phyloP scores from a whole-genome alignment of 2,797 vertebrate genomes.

The Gymnocypris eckloni region DNA sequence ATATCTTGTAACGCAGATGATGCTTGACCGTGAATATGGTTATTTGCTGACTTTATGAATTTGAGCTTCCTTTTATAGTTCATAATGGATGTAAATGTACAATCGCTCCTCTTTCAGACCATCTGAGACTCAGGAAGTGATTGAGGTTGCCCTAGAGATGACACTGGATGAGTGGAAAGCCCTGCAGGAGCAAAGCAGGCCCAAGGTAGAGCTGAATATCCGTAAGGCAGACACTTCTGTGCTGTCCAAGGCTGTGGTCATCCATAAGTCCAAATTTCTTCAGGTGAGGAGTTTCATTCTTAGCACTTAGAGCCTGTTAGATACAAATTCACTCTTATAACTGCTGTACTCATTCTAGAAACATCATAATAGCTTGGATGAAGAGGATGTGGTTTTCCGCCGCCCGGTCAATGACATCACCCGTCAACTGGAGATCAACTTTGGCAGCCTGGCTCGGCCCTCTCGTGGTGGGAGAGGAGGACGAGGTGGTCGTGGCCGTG shows the following conservation, averaged over 20 bases:
- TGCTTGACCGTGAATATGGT: background rate
- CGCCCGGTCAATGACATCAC: constrained; percentile 97
- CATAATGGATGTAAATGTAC: background rate
- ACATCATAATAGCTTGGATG: constrained; percentile 72
- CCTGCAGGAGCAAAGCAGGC: constrained; percentile 86
- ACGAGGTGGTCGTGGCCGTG: constrained; percentile 68
- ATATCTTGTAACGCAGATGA: background rate
- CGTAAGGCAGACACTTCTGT: constrained; percentile 88
- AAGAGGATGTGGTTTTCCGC: constrained; percentile 87
- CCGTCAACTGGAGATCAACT: constrained; percentile 95
- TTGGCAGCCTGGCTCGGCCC: constrained; percentile 91
- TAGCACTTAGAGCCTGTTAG: background rate
- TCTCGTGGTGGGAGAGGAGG: constrained; percentile 87
- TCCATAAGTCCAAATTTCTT: constrained; percentile 88
- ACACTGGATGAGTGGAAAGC: constrained; percentile 95
- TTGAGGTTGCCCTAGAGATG: constrained; percentile 91
- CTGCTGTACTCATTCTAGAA: constrained; percentile 58
- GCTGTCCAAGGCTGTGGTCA: constrained; percentile 93
- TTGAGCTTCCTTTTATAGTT: background rate
- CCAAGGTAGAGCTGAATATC: constrained; percentile 92
- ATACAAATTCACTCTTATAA: background rate
- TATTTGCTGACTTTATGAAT: background rate
- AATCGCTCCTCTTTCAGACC: constrained; percentile 53
- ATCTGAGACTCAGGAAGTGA: constrained; percentile 72
- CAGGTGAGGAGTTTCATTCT: constrained; percentile 79